These are phyloP conservation scores for Propithecus perrieri DNA, from an alignment of 2,797 vertebrate species.

Conservation along the genomic window DNA sequence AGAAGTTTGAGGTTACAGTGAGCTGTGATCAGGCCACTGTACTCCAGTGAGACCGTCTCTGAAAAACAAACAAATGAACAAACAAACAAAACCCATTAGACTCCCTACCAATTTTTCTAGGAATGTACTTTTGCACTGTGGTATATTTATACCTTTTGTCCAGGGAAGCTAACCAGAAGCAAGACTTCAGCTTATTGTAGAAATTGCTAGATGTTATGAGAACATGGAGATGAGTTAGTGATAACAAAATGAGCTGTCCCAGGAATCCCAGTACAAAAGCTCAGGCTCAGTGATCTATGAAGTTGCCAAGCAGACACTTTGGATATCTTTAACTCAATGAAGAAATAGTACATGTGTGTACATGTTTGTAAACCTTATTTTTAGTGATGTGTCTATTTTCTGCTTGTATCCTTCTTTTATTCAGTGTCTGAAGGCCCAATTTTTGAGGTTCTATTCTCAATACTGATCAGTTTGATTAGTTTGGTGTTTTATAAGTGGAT, in stretches of 20 bases:
- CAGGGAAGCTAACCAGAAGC: not conserved
- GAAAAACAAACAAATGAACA: not conserved
- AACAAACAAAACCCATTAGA: not conserved
- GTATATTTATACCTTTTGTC: not conserved
- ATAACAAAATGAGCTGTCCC: not conserved
- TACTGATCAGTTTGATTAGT: not conserved
- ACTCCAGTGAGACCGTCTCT: not conserved
- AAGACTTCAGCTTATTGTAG: not conserved
- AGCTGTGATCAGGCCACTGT: not conserved
- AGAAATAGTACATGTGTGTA: not conserved
- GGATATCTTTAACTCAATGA: not conserved
- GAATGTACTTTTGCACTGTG: not conserved
- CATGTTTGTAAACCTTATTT: not conserved
- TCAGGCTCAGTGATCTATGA: not conserved
- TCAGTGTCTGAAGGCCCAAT: not conserved
- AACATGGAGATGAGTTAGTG: not conserved
- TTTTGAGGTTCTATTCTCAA: slow-evolving; percentile 1
- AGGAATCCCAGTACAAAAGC: not conserved
- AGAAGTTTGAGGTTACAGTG: not conserved
- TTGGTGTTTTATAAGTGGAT: not conserved
- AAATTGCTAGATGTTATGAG: not conserved
- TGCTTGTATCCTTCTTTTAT: not conserved
- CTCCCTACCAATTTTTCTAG: not conserved
- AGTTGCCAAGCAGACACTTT: not conserved
- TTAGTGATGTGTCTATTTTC: not conserved